These are phyloP conservation scores for Metopia argyrocephala DNA, from an alignment of 2,888 invertebrate species.

Conservation along the genomic window DNA sequence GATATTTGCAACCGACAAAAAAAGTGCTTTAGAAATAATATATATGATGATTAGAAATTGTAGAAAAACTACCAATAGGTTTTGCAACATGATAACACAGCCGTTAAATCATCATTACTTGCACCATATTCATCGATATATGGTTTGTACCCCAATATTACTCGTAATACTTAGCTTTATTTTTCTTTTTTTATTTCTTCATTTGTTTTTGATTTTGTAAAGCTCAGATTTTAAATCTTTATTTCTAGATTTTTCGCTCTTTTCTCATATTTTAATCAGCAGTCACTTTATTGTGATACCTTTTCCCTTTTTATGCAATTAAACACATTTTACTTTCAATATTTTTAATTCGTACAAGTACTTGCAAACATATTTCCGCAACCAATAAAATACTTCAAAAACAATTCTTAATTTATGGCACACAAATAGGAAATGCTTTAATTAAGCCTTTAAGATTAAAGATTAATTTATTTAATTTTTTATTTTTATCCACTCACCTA, in stretches of 20 bases:
- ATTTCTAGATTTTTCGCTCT: not conserved
- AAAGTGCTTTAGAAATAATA: too few species aligned
- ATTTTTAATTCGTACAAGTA: not conserved
- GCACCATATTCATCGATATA: too few species aligned
- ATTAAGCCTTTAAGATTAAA: not conserved
- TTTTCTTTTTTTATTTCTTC: not conserved
- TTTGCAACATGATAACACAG: too few species aligned
- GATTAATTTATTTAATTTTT: not conserved
- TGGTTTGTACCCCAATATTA: too few species aligned
- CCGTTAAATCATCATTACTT: too few species aligned
- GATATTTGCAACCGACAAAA: too few species aligned
- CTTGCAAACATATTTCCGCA: not conserved
- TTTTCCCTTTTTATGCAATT: not conserved
- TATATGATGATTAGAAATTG: too few species aligned
- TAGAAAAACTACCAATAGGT: too few species aligned
- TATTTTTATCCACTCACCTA: slow-evolving; percentile 80
- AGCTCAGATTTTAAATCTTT: too few species aligned
- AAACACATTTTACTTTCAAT: not conserved
- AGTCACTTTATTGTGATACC: not conserved
- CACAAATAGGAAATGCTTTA: not conserved
- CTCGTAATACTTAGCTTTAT: too few species aligned
- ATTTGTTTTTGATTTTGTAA: not conserved
- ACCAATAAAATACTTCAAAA: not conserved
- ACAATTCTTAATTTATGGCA: not conserved
- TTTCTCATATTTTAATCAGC: not conserved